Evolutionary conservation across 2,113 vertebrate species (phyloP).

Genomic region (Genyomyrus donnyi): DNA sequence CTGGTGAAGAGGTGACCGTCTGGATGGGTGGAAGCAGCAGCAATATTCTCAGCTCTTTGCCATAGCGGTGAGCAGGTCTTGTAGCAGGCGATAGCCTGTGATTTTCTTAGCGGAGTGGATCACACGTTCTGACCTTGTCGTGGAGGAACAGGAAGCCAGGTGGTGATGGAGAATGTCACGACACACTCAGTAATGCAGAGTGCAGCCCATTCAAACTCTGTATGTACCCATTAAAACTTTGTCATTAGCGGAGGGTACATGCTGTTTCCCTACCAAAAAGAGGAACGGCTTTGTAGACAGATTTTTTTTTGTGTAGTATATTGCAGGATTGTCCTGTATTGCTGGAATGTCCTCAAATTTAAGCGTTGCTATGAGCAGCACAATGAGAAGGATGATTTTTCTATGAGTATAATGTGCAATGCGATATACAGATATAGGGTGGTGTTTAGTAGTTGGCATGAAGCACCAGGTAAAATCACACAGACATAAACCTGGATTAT

Average conservation of each 20-base stretch:
- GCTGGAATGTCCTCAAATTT: neutral
- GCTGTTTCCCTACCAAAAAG: too few species aligned
- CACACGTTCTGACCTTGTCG: too few species aligned
- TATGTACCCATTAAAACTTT: too few species aligned
- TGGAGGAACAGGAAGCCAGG: too few species aligned
- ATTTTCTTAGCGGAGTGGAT: too few species aligned
- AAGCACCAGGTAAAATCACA: neutral
- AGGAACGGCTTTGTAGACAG: too few species aligned
- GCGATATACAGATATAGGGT: neutral
- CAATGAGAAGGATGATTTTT: neutral
- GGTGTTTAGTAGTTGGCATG: neutral
- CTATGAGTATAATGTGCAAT: neutral
- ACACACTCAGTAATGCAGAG: too few species aligned
- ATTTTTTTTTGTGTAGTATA: neutral
- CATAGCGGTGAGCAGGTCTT: too few species aligned
- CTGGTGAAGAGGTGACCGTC: neutral
- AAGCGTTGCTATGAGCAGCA: neutral
- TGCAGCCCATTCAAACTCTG: too few species aligned
- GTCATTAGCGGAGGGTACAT: too few species aligned
- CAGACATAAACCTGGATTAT: neutral
- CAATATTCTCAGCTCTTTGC: neutral
- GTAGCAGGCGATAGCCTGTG: too few species aligned
- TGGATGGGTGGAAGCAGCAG: neutral
- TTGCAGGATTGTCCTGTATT: neutral
- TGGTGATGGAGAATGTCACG: too few species aligned